A percentile compares a stretch with the other conserved stretches of the same genome.
Conservation (phyloP, 2,888 invertebrate species). For the Eugnorisma glareosa region DNA sequence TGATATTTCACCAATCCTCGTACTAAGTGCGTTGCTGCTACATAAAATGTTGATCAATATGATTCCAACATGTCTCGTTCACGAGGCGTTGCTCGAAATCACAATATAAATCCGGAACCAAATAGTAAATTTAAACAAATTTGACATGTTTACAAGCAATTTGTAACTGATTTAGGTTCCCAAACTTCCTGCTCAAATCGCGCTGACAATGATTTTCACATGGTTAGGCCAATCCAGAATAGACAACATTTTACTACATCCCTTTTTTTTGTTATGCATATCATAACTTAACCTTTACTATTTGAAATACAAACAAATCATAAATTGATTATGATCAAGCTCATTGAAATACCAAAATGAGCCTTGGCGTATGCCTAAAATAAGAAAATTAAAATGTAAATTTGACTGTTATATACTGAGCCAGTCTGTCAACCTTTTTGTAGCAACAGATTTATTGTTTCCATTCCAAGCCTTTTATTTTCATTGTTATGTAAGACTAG, state of each 20-base stretch:
- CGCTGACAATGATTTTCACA: not conserved
- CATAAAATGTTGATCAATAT: constrained; percentile 1
- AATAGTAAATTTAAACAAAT: not conserved
- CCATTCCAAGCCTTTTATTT: not conserved
- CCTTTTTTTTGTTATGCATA: not conserved
- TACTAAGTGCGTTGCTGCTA: constrained; percentile 1
- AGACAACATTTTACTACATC: not conserved
- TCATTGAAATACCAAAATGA: not conserved
- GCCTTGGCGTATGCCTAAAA: no score
- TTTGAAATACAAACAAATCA: not conserved
- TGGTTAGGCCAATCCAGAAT: not conserved
- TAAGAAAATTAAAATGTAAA: no score
- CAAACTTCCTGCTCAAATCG: not conserved
- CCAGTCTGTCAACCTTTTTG: not conserved
- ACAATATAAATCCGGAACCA: not conserved
- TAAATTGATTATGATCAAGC: not conserved
- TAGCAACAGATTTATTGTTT: no score
- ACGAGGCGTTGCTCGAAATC: constrained; percentile 14
- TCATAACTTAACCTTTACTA: not conserved
- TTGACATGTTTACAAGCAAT: not conserved
- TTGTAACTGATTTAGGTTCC: not conserved
- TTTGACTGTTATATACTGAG: not conserved
- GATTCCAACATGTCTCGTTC: constrained; percentile 7
- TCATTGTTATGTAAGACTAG: not conserved
- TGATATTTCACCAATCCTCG: not conserved